Evolutionary conservation across 2,797 vertebrate genomes (phyloP).

Genomic region (Podarcis siculus): DNA sequence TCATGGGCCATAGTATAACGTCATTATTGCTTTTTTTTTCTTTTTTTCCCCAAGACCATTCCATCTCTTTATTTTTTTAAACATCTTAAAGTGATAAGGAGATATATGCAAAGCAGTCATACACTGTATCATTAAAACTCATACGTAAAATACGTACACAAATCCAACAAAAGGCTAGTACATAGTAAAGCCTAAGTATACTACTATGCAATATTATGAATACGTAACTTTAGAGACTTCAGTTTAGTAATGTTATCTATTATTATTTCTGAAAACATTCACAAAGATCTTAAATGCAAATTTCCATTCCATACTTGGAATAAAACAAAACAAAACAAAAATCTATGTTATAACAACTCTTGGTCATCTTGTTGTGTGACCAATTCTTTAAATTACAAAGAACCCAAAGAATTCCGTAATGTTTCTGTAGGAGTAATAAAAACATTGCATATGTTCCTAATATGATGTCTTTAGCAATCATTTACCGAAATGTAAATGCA

Average conservation of each 20-base stretch:
- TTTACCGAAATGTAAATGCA: slow-evolving; percentile 89
- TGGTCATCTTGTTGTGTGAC: slow-evolving; percentile 80
- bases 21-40: slow-evolving; percentile 80
- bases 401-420: slow-evolving; percentile 81
- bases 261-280: slow-evolving; percentile 84
- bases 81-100: slow-evolving; percentile 93
- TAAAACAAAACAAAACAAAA: slow-evolving; percentile 76
- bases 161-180: slow-evolving; percentile 89
- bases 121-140: slow-evolving; percentile 96
- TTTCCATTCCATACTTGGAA: slow-evolving; percentile 82
- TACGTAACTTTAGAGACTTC: slow-evolving; percentile 83
- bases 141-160: slow-evolving; percentile 99
- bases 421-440: slow-evolving; percentile 83
- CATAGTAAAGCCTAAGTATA: slow-evolving; percentile 90
- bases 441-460: slow-evolving; percentile 86
- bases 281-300: slow-evolving; percentile 86
- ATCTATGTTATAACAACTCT: slow-evolving; percentile 81
- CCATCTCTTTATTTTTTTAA: slow-evolving; percentile 94
- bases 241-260: slow-evolving; percentile 84
- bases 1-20: slow-evolving; percentile 68
- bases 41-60: slow-evolving; percentile 88
- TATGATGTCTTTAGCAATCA: slow-evolving; percentile 84
- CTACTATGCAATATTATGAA: slow-evolving; percentile 87
- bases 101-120: slow-evolving; percentile 93
- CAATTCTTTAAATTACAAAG: slow-evolving; percentile 85